Conservation (phyloP, 2,797 vertebrate genomes). For the Sitta carolinensis region DNA sequence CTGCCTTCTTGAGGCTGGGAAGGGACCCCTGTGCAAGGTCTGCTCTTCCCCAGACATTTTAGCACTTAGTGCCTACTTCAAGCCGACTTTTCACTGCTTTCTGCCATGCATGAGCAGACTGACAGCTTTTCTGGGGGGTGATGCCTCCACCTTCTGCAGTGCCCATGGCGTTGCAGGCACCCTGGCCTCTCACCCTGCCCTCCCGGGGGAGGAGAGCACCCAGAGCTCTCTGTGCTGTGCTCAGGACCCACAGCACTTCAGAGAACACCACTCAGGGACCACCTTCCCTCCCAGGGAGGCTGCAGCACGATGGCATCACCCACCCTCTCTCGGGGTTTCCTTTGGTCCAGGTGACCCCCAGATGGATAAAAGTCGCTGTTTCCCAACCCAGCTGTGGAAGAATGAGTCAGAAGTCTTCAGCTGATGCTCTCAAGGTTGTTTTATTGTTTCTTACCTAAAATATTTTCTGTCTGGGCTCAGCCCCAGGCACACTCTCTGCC, state of each 20-base stretch:
- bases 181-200: neutral
- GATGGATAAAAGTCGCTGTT: too few species aligned
- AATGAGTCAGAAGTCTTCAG: too few species aligned
- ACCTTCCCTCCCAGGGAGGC: neutral
- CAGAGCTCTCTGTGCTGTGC: neutral
- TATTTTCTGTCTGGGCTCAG: too few species aligned
- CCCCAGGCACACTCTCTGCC: too few species aligned
- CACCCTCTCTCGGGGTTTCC: too few species aligned
- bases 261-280: neutral
- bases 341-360: too few species aligned
- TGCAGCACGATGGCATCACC: neutral
- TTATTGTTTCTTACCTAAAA: too few species aligned
- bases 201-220: neutral
- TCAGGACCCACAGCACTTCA: neutral
- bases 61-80: neutral
- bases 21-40: neutral
- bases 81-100: neutral
- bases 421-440: too few species aligned
- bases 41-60: neutral
- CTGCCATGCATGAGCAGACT: neutral
- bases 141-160: neutral
- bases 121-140: neutral
- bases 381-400: too few species aligned
- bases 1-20: neutral
- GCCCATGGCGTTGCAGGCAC: neutral